Evolutionary conservation across 2,113 vertebrate species (phyloP).

Genomic region (Anolis carolinensis): DNA sequence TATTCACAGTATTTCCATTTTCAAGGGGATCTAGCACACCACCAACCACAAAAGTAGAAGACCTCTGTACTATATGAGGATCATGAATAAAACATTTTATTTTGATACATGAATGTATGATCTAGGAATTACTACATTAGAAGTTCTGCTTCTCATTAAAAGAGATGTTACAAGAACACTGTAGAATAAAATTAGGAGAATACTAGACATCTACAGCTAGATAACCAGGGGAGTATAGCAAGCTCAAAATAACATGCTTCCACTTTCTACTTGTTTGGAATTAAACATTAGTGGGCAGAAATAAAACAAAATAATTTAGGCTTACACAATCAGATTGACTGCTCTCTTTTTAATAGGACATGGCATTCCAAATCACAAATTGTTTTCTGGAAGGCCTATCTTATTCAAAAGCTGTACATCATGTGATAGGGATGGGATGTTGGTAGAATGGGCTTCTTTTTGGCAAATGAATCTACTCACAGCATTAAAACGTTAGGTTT

Average conservation of each 20-base stretch:
- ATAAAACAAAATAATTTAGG: neutral
- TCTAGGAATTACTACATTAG: neutral
- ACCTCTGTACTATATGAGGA: neutral
- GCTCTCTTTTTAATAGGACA: neutral
- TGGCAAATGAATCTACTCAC: neutral
- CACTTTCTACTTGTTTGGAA: neutral
- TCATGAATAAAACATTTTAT: neutral
- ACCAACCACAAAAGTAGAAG: too few relatives aligned
- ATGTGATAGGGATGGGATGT: too few relatives aligned
- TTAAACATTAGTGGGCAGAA: neutral
- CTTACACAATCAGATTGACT: neutral
- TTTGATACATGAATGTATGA: neutral
- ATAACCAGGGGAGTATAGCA: neutral
- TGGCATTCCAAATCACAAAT: neutral
- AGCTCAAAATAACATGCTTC: neutral
- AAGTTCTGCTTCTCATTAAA: neutral
- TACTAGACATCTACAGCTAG: neutral
- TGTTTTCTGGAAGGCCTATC: neutral
- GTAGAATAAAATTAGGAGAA: neutral
- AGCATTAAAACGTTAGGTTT: too few relatives aligned
- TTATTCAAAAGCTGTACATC: neutral
- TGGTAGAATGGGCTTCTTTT: neutral
- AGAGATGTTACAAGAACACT: neutral
- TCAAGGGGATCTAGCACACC: too few relatives aligned
- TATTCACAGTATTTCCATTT: too few relatives aligned